Conservation (phyloP, 2,888 invertebrate genomes). For the Thymelicus acteon region DNA sequence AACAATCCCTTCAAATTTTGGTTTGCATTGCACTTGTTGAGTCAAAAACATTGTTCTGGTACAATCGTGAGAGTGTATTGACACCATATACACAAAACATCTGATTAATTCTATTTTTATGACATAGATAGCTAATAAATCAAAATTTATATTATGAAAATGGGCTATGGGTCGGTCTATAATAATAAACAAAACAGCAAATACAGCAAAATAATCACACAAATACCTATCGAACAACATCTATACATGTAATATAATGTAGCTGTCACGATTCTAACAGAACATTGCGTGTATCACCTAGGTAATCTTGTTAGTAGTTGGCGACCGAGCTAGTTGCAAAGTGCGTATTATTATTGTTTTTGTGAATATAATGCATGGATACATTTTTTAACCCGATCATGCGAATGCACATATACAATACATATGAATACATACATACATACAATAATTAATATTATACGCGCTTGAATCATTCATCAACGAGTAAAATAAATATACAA, state of each 20-base stretch:
- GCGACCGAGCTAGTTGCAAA: conserved; percentile 3
- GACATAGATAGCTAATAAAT: too few relatives aligned
- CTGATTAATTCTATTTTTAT: not conserved
- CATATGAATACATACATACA: too few relatives aligned
- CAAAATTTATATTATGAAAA: too few relatives aligned
- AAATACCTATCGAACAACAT: not conserved
- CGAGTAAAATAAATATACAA: too few relatives aligned
- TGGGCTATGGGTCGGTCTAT: too few relatives aligned
- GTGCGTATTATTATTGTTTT: not conserved
- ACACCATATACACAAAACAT: not conserved
- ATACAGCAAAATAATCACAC: conserved; percentile 9
- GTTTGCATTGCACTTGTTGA: too few relatives aligned
- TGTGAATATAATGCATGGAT: not conserved
- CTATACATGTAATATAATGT: not conserved
- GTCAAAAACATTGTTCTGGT: not conserved
- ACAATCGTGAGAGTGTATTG: not conserved
- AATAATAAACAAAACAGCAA: conserved; percentile 1
- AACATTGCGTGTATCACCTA: not conserved
- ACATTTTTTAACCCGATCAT: not conserved
- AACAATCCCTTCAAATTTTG: too few relatives aligned
- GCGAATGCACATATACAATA: not conserved
- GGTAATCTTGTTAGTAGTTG: not conserved
- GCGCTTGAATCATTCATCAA: too few relatives aligned
- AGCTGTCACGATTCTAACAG: conserved; percentile 9
- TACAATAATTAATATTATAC: too few relatives aligned